Conservation (phyloP, 1,140 invertebrate species). For the Octopus sinensis region DNA sequence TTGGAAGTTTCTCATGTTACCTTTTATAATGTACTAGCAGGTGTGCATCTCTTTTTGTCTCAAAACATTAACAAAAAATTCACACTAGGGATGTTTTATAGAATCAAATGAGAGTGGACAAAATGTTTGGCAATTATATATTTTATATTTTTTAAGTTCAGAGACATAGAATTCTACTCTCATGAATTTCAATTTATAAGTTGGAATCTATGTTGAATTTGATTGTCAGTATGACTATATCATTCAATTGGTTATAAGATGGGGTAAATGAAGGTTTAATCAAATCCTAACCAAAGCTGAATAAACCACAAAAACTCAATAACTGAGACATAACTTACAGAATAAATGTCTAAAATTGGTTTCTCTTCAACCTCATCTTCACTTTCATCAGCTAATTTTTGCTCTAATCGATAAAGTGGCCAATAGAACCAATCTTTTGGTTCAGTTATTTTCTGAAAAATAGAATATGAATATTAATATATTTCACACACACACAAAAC, state of each 20-base stretch:
- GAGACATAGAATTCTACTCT: neutral
- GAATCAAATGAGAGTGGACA: too few relatives aligned
- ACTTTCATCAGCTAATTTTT: conserved; percentile 8
- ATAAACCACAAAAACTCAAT: neutral
- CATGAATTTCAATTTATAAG: neutral
- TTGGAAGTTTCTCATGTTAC: too few relatives aligned
- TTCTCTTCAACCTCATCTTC: conserved; percentile 17
- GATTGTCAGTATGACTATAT: conserved; percentile 17
- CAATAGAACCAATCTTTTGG: conserved; percentile 70
- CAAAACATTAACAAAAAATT: too few relatives aligned
- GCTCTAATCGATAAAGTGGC: conserved; percentile 53
- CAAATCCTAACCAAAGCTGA: neutral
- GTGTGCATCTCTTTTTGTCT: too few relatives aligned
- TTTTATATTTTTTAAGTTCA: neutral
- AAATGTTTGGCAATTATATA: too few relatives aligned
- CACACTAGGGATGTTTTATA: too few relatives aligned
- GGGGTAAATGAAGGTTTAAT: conserved; percentile 8
- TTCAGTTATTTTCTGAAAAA: conserved; percentile 50
- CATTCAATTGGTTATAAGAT: conserved; percentile 14
- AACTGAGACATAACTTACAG: neutral
- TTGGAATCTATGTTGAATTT: neutral
- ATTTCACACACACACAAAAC: neutral
- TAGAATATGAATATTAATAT: conserved; percentile 15
- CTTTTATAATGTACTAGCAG: too few relatives aligned
- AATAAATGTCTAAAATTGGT: neutral